phyloP scores from a whole-genome alignment of 2,888 invertebrate genomes.

The Dryocosmus kuriphilus region DNA sequence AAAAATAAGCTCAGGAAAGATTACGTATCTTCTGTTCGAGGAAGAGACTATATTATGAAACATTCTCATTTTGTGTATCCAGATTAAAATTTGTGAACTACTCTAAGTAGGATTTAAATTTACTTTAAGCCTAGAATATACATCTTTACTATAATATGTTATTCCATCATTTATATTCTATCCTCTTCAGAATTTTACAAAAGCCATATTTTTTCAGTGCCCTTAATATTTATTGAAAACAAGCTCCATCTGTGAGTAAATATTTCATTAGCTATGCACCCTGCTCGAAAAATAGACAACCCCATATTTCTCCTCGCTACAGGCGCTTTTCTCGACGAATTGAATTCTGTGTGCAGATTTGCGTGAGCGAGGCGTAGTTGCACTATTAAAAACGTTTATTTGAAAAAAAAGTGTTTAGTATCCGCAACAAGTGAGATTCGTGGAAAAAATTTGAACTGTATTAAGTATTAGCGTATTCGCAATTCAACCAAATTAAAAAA shows the following conservation, averaged over 20 bases:
- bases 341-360: constrained; percentile 23
- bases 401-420: too few relatives aligned
- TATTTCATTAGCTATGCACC: constrained; percentile 41
- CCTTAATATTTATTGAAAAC: constrained; percentile 35
- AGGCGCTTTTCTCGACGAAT: constrained; percentile 14
- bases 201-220: constrained; percentile 13
- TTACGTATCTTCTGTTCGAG: too few relatives aligned
- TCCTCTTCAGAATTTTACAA: neutral
- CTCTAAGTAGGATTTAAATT: too few relatives aligned
- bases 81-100: too few relatives aligned
- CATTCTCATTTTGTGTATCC: too few relatives aligned
- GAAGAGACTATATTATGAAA: too few relatives aligned
- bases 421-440: too few relatives aligned
- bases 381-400: neutral
- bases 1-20: too few relatives aligned
- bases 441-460: too few relatives aligned
- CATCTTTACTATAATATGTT: neutral
- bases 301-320: neutral
- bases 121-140: too few relatives aligned
- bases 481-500: too few relatives aligned
- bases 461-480: too few relatives aligned
- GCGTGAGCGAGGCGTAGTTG: neutral
- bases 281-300: constrained; percentile 35
- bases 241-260: constrained; percentile 36
- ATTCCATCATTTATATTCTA: neutral